Base-by-base conservation (phyloP, 2,888 invertebrate genomes). In the Microctonus hyperodae region DNA sequence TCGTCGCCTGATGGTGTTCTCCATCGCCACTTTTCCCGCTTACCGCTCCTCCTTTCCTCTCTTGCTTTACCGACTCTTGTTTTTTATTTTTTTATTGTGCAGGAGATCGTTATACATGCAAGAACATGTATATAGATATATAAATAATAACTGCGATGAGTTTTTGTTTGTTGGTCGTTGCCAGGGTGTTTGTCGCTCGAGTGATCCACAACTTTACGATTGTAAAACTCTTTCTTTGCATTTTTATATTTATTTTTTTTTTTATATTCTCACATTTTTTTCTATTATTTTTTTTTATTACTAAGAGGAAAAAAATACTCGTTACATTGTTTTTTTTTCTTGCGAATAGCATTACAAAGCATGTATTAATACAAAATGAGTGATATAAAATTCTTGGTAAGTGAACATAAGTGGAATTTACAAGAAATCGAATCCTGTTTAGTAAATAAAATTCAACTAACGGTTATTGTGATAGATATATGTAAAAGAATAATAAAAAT, bases 181-280 rank as follows among this genome's bases (percentile, higher is more conserved):
- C 72, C 72, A 68, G 68, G 69, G 74, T 74, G 77, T 79, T 79
- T 74, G 75, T 79, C 79, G 74, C 75, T 74, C 73, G 64, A 71
- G 67, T 70, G 66, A 74, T 70, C 69, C 61, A 57, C 66, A 63
- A 69, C 70, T 72, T 71, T 73, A 73, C 68, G 73, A 69, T 68
- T 56, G 44, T 55, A 53, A n/a, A n/a, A n/a, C 31, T 7, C 51
- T 28, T 48, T 56, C 59, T 62, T 62, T 64, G 40, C 60, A 40
- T 64, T 60, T 61, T 67, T 56, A 40, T 58, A 57, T 55, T 44
- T 67, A 60, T 67, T 63, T 40, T n/a, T 4, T 4, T n/a, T 37
- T n/a, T n/a, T 59, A 60, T 51, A 40, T 56, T 53, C 20, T 35
- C 56, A 44, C 33, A 35, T 31, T 28, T 33, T 13, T 23, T 23